A percentile compares a stretch with the other conserved stretches of the same genome.
These are phyloP conservation scores for Gymnorhina tibicen DNA, from an alignment of 2,113 vertebrate genomes.

Conservation along the genomic window DNA sequence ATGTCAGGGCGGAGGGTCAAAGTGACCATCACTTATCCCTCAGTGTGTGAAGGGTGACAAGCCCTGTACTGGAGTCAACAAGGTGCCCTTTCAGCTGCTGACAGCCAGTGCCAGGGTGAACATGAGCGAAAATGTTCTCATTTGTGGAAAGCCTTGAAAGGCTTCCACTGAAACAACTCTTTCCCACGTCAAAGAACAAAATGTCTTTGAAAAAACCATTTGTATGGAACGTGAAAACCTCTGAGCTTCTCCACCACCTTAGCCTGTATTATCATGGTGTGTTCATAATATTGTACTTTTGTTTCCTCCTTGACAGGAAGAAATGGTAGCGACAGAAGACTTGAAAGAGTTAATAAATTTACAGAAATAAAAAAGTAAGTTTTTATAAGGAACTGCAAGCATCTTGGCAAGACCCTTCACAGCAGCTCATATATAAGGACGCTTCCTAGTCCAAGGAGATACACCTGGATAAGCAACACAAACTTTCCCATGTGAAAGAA, in stretches of 20 bases:
- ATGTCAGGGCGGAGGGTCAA: background rate
- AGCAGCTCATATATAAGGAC: background rate
- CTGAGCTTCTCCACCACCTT: background rate
- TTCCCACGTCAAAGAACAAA: background rate
- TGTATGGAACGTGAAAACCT: background rate
- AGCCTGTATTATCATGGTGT: background rate
- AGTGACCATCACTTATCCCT: background rate
- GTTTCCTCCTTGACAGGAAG: background rate
- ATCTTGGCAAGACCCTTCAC: background rate
- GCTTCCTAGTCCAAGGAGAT: background rate
- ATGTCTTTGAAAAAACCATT: background rate
- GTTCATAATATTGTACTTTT: background rate
- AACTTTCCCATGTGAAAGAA: background rate
- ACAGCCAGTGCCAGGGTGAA: background rate
- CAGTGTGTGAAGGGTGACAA: background rate
- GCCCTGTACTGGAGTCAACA: background rate
- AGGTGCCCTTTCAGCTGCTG: background rate
- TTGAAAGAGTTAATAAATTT: background rate
- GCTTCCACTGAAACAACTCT: background rate
- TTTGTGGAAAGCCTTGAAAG: background rate
- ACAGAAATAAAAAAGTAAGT: background rate
- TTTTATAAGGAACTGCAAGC: background rate
- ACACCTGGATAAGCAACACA: background rate
- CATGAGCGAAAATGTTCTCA: accelerated
- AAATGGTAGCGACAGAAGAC: background rate